Evolutionary conservation across 1,140 invertebrate species (phyloP).

Genomic region (Colletes latitarsis): DNA sequence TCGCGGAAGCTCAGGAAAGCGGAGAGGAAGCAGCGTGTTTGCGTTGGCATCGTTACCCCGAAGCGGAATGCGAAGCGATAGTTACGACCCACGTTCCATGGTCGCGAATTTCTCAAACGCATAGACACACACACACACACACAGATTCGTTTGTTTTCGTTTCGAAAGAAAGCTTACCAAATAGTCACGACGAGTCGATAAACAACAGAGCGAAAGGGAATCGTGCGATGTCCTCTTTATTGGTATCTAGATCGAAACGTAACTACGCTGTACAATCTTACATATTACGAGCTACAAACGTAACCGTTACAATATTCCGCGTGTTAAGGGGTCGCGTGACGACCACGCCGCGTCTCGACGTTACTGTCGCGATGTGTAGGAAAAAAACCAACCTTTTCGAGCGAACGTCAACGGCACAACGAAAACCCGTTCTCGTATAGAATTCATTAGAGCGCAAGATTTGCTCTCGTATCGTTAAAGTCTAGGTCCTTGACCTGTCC

Average conservation of each 20-base stretch:
- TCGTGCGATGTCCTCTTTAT: slow-evolving; percentile 3
- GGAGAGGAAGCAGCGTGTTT: background rate
- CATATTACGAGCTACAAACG: background rate
- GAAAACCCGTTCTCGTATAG: slow-evolving; percentile 24
- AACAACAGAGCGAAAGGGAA: background rate
- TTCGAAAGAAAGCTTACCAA: too few species aligned
- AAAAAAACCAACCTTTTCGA: background rate
- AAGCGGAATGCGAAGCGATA: background rate
- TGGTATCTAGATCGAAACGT: background rate
- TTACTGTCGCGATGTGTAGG: too few species aligned
- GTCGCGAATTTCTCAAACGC: too few species aligned
- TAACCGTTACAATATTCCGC: background rate
- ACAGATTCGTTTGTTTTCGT: too few species aligned
- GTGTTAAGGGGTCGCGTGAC: background rate
- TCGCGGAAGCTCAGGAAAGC: slow-evolving; percentile 16
- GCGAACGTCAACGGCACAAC: slow-evolving; percentile 26
- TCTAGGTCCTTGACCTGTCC: slow-evolving; percentile 60
- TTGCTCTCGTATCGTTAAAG: slow-evolving; percentile 50
- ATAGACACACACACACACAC: too few species aligned
- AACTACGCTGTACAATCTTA: background rate
- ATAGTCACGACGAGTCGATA: too few species aligned
- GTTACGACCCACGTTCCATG: too few species aligned
- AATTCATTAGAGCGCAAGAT: slow-evolving; percentile 43
- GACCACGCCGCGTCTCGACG: too few species aligned
- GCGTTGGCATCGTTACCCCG: background rate